Base-by-base conservation (phyloP, 2,797 vertebrate species). In the Heliangelus exortis region DNA sequence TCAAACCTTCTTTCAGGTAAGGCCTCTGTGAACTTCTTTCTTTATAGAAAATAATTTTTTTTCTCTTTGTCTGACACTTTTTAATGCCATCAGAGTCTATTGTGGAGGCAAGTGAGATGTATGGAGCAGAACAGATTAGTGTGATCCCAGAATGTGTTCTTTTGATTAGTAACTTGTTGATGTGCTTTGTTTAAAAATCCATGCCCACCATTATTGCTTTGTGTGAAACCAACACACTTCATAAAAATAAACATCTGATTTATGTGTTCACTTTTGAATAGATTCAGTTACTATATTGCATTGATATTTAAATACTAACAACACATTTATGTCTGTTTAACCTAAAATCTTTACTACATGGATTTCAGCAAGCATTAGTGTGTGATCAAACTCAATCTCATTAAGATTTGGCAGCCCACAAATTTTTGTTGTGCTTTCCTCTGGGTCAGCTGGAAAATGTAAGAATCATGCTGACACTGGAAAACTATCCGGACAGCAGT, bases 351-450 rank as follows among this genome's bases (percentile, higher is more conserved):
- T 83, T 36, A 16, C 76, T 85, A 57, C 15, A 1, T 51, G 84
- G 39, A 84, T 51, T 69, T 74, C 66, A 33, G 84, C 1, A 0
- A 55, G 58, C 20, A 2, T 13, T 26, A 89, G 41, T 51, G 33
- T 81, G 45, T 51, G 58, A 36, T 63, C 72, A 79, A 51, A 65
- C 34, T 74, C 57, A 5, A 7, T 45, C 61, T 77, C 65, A 53
- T 57, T 83, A 91, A 83, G 31, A 14, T 61, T 68, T 89, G 87
- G 72, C 84, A 93, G 47, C 25, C 41, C 13, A 3, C 0, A 1
- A 61, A 54, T 51, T 86, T 83, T 94, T 94, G 48, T 77, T 86
- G 29, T 61, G 73, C 47, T 79, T 92, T 92, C 75, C 47, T 74
- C 41, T 68, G 68, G 54, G 41, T 87, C 82, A 77, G 61, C 68